A percentile compares a stretch with the other conserved stretches of the same genome.
These are phyloP conservation scores for Eurois occulta DNA, from an alignment of 2,888 invertebrate species.

Conservation along the genomic window DNA sequence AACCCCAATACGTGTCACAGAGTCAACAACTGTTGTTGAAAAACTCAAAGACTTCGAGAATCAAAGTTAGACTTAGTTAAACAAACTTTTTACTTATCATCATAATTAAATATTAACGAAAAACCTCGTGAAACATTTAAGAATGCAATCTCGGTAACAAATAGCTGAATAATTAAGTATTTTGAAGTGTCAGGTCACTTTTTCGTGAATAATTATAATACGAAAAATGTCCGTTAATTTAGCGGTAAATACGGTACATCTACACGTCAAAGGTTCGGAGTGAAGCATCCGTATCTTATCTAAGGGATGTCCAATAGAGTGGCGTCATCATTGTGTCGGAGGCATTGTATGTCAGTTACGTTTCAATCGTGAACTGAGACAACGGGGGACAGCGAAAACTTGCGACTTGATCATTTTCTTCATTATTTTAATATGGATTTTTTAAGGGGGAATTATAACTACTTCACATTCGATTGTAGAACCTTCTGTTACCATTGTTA, in stretches of 20 bases:
- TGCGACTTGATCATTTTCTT: conserved; percentile 68
- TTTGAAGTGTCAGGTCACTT: conserved; percentile 8
- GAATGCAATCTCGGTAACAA: conserved; percentile 37
- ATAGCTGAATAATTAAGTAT: conserved; percentile 34
- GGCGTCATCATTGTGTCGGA: conserved; percentile 74
- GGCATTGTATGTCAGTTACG: conserved; percentile 77
- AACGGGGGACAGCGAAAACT: conserved; percentile 72
- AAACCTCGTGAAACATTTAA: conserved; percentile 26
- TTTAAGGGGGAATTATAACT: too few species aligned
- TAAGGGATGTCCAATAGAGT: conserved; percentile 79
- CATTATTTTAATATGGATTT: conserved; percentile 11
- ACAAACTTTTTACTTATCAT: conserved; percentile 40
- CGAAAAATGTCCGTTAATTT: conserved; percentile 53
- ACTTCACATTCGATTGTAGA: background rate
- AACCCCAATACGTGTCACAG: conserved; percentile 80
- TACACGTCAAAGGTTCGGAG: conserved; percentile 75
- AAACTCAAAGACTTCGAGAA: conserved; percentile 68
- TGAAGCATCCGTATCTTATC: conserved; percentile 80
- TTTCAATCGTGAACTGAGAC: conserved; percentile 74
- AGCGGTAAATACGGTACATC: conserved; percentile 57
- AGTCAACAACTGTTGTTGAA: conserved; percentile 77
- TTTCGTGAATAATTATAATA: conserved; percentile 16
- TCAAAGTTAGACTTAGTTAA: conserved; percentile 54
- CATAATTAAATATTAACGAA: conserved; percentile 28
- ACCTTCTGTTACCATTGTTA: too few species aligned